phyloP scores from a whole-genome alignment of 2,797 vertebrate genomes.

The Amblyraja radiata region DNA sequence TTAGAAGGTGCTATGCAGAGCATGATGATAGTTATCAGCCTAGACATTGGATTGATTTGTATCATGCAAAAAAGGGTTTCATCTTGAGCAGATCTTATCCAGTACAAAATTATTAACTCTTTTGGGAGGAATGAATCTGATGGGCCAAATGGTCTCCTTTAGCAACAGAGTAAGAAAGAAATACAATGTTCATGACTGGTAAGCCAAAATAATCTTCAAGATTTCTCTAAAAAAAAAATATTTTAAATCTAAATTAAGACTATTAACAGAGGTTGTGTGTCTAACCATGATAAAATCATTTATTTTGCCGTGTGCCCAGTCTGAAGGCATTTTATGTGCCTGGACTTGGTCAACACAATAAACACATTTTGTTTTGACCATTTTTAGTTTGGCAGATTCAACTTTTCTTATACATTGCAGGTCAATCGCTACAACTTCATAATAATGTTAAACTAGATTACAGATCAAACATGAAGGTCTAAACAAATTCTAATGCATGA shows the following conservation, averaged over 20 bases:
- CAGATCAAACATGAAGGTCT: background rate
- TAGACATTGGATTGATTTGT: no score
- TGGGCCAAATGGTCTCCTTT: no score
- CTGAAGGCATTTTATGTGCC: background rate
- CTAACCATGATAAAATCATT: background rate
- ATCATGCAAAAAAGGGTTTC: no score
- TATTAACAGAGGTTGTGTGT: background rate
- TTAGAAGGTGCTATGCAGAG: no score
- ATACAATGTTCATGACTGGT: background rate
- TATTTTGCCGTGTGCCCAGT: background rate
- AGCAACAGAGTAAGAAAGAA: background rate
- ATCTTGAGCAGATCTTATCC: no score
- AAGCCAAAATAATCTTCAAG: background rate
- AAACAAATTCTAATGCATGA: background rate
- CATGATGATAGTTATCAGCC: no score
- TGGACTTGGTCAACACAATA: background rate
- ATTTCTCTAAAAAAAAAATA: background rate
- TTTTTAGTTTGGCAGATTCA: background rate
- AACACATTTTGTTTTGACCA: background rate
- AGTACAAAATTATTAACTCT: no score
- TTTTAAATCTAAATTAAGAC: background rate
- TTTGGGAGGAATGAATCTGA: no score
- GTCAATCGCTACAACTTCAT: background rate
- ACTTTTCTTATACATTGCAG: background rate
- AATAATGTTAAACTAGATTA: background rate